A percentile compares a stretch with the other conserved stretches of the same genome.
These are phyloP conservation scores for Alsophila aescularia DNA, from an alignment of 2,888 invertebrate genomes.

Conservation along the genomic window DNA sequence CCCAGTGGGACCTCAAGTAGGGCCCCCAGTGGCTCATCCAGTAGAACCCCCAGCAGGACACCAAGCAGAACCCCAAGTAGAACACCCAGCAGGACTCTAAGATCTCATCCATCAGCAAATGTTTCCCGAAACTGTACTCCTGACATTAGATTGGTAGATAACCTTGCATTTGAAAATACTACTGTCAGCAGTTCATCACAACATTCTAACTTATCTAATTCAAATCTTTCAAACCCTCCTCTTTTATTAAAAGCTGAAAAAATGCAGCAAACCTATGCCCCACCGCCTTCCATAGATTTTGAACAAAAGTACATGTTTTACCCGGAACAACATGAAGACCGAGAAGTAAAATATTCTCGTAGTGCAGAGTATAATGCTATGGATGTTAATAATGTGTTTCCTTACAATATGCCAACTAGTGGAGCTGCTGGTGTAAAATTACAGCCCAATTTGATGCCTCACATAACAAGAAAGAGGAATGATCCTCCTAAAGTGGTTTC, in stretches of 20 bases:
- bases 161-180: slow-evolving; percentile 59
- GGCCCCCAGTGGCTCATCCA: slow-evolving; percentile 25
- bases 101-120: slow-evolving; percentile 55
- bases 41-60: slow-evolving; percentile 64
- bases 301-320: slow-evolving; percentile 68
- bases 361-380: slow-evolving; percentile 72
- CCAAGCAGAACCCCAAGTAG: slow-evolving; percentile 69
- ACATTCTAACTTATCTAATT: slow-evolving; percentile 36
- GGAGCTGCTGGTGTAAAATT: slow-evolving; percentile 52
- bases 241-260: slow-evolving; percentile 67
- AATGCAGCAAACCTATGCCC: slow-evolving; percentile 60
- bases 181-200: slow-evolving; percentile 47
- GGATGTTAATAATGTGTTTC: slow-evolving; percentile 58
- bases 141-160: slow-evolving; percentile 64
- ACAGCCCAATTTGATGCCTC: slow-evolving; percentile 49
- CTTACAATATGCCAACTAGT: slow-evolving; percentile 58
- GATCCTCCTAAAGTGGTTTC: slow-evolving; percentile 68
- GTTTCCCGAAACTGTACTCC: slow-evolving; percentile 63
- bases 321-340: slow-evolving; percentile 69
- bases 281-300: slow-evolving; percentile 56
- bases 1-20: slow-evolving; percentile 65
- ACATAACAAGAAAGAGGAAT: slow-evolving; percentile 53
- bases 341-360: slow-evolving; percentile 75
- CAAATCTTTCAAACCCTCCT: slow-evolving; percentile 53
- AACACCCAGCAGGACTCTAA: slow-evolving; percentile 67